Conservation (phyloP, 2,888 invertebrate genomes). For the Isoperla grammatica region DNA sequence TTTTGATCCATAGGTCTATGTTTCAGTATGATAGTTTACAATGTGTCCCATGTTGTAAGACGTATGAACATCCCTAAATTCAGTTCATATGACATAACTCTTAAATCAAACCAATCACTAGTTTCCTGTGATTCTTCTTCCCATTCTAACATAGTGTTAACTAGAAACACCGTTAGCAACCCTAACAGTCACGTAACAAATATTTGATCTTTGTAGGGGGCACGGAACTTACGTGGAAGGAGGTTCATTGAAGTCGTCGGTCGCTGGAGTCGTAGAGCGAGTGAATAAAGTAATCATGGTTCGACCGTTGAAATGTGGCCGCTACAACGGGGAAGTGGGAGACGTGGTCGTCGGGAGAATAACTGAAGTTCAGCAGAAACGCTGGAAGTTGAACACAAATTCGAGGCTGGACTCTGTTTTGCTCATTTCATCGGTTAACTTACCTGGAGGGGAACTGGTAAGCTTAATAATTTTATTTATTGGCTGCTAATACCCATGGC, state of each 20-base stretch:
- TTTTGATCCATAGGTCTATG: no score
- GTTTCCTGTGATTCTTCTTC: no score
- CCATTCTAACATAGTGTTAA: no score
- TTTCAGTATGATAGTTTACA: no score
- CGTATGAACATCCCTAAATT: no score
- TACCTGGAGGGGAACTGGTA: conserved; percentile 96
- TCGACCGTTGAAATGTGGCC: conserved; percentile 73
- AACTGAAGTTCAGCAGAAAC: conserved; percentile 85
- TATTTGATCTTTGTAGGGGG: conserved; percentile 58
- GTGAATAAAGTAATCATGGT: conserved; percentile 94
- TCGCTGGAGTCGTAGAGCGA: conserved; percentile 89
- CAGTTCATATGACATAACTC: no score
- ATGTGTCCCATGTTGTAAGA: no score
- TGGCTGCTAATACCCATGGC: no score
- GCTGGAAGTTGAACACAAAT: conserved; percentile 95
- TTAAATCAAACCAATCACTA: no score
- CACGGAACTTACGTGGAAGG: conserved; percentile 91
- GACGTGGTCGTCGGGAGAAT: conserved; percentile 95
- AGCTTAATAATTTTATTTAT: conserved; percentile 32
- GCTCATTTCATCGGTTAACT: conserved; percentile 86
- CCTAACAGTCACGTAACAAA: no score
- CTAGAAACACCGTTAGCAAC: no score
- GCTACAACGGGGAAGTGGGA: conserved; percentile 91
- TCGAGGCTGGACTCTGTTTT: conserved; percentile 82
- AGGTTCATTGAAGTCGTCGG: conserved; percentile 80